Base-by-base conservation (phyloP, 2,797 vertebrate genomes). In the Trichosurus vulpecula region DNA sequence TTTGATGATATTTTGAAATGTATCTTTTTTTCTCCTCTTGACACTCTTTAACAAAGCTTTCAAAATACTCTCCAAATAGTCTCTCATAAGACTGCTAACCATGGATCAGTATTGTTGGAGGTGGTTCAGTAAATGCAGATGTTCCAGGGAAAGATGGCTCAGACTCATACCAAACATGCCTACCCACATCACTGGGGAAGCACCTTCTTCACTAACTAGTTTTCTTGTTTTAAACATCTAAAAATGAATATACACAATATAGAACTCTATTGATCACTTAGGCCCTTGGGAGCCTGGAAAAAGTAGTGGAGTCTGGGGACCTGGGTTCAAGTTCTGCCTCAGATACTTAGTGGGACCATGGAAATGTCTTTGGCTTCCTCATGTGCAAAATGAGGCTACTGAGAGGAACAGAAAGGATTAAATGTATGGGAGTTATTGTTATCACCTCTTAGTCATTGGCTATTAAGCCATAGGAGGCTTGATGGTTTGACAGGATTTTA, bases 201-300 rank as follows among this genome's bases (percentile, higher is more conserved):
- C 94, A 89, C 90, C 22, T 95, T 22, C 54, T 93, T n/a, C 30
- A 25, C 31, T 89, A 94, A 93, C 53, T 27, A 16, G 94, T 93
- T 95, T 95, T 95, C 94, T 93, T 95, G 51, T 93, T 96, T 93
- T 93, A 93, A 96, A 52, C 0, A 14, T n/a, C 31, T 96, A 96
- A 96, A 96, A 96, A 91, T 74, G 1, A 27, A 93, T 29, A 25
- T 16, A 56, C 13, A 92, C 31, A 54, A 1, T 27, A 96, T 54
- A 89, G 54, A 93, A 74, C 31, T 93, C 0, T 94, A 93, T 52
- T 95, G 56, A 91, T 95, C 58, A 91, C 55, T 94, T 96, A 93
- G 1, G 35, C 92, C 52, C 93, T 54, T 41, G 16, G 16, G 61
- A 74, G 14, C 61, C 41, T n/a, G 61, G 61, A 66, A 66, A 66